Evolutionary conservation across 1,140 invertebrate species (phyloP).

Genomic region (Saccostrea cuccullata): DNA sequence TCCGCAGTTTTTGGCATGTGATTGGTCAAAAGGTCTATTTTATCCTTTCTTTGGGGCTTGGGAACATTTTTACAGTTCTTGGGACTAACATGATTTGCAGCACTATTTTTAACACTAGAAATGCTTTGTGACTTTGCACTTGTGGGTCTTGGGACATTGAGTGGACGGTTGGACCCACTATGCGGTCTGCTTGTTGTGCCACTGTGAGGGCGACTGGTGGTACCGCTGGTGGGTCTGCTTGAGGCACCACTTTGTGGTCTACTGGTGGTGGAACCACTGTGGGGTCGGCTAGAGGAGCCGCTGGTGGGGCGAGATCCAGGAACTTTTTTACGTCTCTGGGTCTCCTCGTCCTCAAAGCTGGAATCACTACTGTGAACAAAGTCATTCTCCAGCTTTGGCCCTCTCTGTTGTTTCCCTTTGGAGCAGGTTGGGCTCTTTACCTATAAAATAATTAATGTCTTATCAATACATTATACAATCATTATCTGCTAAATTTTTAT

Average conservation of each 20-base stretch:
- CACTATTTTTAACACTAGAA: constrained; percentile 39
- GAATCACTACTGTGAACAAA: constrained; percentile 63
- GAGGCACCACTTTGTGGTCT: constrained; percentile 51
- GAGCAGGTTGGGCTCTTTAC: not conserved
- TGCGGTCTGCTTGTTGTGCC: constrained; percentile 49
- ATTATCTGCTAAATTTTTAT: too few relatives aligned
- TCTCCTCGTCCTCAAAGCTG: constrained; percentile 65
- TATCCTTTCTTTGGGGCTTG: constrained; percentile 29
- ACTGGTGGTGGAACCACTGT: constrained; percentile 52
- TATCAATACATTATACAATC: too few relatives aligned
- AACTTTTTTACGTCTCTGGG: constrained; percentile 50
- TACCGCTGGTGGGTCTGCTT: constrained; percentile 54
- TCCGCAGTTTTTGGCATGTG: constrained; percentile 48
- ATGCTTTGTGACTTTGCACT: not conserved
- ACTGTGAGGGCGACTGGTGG: constrained; percentile 52
- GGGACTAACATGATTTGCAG: constrained; percentile 16
- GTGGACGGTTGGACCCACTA: constrained; percentile 55
- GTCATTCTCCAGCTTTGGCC: constrained; percentile 69
- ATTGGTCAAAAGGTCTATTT: constrained; percentile 33
- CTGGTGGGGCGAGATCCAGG: constrained; percentile 56
- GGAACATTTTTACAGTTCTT: constrained; percentile 15
- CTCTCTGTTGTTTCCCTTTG: constrained; percentile 58
- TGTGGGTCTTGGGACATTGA: constrained; percentile 16
- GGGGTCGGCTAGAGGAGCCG: constrained; percentile 52
- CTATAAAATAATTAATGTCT: not conserved